Evolutionary conservation across 2,888 invertebrate genomes (phyloP).

Genomic region (Hyposoter dolosus): DNA sequence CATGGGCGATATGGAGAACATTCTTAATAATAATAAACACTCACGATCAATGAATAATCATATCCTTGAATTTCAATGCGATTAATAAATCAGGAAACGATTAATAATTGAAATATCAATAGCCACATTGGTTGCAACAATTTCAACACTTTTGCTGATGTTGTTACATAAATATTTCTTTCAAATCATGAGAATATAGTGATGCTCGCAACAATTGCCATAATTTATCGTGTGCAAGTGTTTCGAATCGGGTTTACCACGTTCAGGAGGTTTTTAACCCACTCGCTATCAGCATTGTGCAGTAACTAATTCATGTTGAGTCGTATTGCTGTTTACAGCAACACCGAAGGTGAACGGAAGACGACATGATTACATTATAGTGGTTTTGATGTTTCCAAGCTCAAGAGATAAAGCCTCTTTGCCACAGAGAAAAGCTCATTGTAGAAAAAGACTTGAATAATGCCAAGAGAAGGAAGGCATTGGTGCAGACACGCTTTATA

Average conservation of each 20-base stretch:
- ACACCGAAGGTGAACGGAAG: background rate
- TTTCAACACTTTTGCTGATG: background rate
- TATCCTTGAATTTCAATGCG: background rate
- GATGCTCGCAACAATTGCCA: background rate
- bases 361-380: constrained; percentile 45
- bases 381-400: constrained; percentile 17
- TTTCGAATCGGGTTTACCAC: background rate
- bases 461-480: constrained; percentile 6
- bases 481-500: background rate
- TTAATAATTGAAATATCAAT: too few relatives aligned
- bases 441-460: constrained; percentile 12
- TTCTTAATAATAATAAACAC: background rate
- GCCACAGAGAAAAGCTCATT: constrained; percentile 4
- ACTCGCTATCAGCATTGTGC: background rate
- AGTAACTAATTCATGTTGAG: constrained; percentile 20
- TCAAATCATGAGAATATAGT: background rate
- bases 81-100: too few relatives aligned
- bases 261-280: background rate
- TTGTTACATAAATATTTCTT: background rate
- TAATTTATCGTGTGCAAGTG: background rate
- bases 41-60: background rate
- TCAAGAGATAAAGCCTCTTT: constrained; percentile 4
- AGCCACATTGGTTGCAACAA: background rate
- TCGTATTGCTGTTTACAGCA: constrained; percentile 20
- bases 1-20: background rate